Base-by-base conservation (phyloP, 2,888 invertebrate species). In the Pachymerium ferrugineum region DNA sequence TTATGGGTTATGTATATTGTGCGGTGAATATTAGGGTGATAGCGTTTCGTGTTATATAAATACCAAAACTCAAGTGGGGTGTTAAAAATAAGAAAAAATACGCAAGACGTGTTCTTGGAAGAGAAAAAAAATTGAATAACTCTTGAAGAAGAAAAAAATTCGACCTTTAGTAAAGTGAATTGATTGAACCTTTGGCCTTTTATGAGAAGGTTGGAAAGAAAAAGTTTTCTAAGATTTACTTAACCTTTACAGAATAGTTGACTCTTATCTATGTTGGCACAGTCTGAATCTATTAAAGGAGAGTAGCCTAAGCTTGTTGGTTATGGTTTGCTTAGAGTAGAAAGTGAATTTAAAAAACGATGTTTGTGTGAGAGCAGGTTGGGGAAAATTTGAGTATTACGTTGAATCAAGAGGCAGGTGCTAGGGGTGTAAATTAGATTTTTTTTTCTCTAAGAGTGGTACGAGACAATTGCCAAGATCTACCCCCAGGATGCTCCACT, bases 1-100 rank as follows among this genome's bases (percentile, higher is more conserved):
- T 62, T 62, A 62, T 62, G 62, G 62, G 62, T 62, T 62, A 62
- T 62, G 62, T 62, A 62, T 62, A 62, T 62, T 62, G 62, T 62
- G 62, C 62, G 62, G 62, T 28, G 62, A 62, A n/a, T 62, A 28
- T 62, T 62, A 28, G n/a, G 62, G 28, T 62, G 62, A 62, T 62
- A 62, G 62, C 28, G 62, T 62, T 28, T 62, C 25, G 62, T n/a
- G 62, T 62, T 62, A 62, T 62, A 28, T 62, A 62, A 62, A 62
- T 62, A 62, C 62, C 62, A 62, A n/a, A 62, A 62, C 62, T 62
- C 62, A 62, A 62, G 62, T 62, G 62, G n/a, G 62, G 62, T 62
- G 62, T 62, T 62, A 62, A 62, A n/a, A 62, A 62, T 62, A 62
- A 62, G 62, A 62, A 62, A n/a, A 62, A 25, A 62, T 62, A 25